Evolutionary conservation across 2,888 invertebrate species (phyloP), one percentile per base, ranked within the genome.

Genomic region (Sthenelais limicola): DNA sequence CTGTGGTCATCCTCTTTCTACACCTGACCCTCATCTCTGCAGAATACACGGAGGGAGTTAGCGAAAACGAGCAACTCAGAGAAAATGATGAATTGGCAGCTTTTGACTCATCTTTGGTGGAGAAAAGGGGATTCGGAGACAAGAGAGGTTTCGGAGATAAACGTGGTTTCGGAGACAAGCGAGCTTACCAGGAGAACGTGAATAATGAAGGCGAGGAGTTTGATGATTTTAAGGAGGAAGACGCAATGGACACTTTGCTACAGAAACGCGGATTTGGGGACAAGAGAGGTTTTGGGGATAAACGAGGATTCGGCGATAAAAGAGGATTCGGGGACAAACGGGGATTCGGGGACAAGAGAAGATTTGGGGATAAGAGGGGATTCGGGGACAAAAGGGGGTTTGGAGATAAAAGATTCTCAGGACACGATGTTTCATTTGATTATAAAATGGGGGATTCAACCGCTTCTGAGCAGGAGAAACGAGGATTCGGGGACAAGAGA

Each of bases 311-410:
- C 33, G 56, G 56, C 15, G 56, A 56, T 32, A 56, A 56, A 28
- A 24, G 56, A 28, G 56, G 56, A 28, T 56, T 56, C 33, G 56
- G 56, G 28, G 56, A 56, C 56, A 56, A 56, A 32, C 30, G 56
- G 1, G 56, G 56, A 3, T 56, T 56, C 33, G 56, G 56, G 4
- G 32, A 56, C 56, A 56, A 56, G n/a, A 1, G 56, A 7, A 33
- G 56, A 5, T 56, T 56, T 56, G 56, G 56, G 12, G 56, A 56
- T 33, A 56, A 56, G 18, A 32, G 56, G 30, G 56, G 2, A 15
- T n/a, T 28, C 1, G 4, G 56, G 12, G 56, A 56, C 56, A 56
- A 56, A 28, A 32, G 56, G 30, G 56, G 2, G 12, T n/a, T 28
- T 2, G 4, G 9, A 21, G 56, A 32, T 30, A 18, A 18, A 43